phyloP scores from a whole-genome alignment of 2,797 vertebrate species.

The Pseudomugil gertrudae region DNA sequence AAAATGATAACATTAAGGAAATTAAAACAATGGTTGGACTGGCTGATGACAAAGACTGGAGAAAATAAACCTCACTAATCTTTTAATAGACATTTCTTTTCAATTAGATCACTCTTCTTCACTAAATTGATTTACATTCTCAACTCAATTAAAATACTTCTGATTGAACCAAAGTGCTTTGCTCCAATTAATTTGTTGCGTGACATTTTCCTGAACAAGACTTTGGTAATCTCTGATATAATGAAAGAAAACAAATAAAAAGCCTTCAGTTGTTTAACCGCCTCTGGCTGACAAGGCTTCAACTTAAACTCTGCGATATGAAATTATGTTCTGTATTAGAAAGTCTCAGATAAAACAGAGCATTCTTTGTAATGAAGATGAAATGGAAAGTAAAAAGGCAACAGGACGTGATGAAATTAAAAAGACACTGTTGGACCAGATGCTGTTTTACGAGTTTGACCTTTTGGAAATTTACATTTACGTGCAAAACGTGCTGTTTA shows the following conservation, averaged over 20 bases:
- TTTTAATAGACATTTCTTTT: constrained; percentile 85
- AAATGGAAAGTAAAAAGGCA: constrained; percentile 63
- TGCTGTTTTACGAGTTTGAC: constrained; percentile 21
- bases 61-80: constrained; percentile 82
- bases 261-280: constrained; percentile 66
- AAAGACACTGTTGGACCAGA: constrained; percentile 32
- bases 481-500: constrained; percentile 7
- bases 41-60: constrained; percentile 78
- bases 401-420: constrained; percentile 44
- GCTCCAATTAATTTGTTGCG: constrained; percentile 81
- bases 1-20: constrained; percentile 86
- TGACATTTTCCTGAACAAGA: constrained; percentile 82
- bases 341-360: constrained; percentile 54
- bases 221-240: constrained; percentile 76
- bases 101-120: constrained; percentile 84
- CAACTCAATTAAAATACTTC: constrained; percentile 83
- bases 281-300: constrained; percentile 65
- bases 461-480: constrained; percentile 22
- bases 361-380: constrained; percentile 67
- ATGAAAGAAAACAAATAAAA: constrained; percentile 79
- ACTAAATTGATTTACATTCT: constrained; percentile 84
- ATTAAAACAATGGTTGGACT: constrained; percentile 83
- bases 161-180: constrained; percentile 73
- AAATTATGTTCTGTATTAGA: constrained; percentile 63
- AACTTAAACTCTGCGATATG: constrained; percentile 60